Base-by-base conservation (phyloP, 2,797 vertebrate genomes). In the Lithobates pipiens region DNA sequence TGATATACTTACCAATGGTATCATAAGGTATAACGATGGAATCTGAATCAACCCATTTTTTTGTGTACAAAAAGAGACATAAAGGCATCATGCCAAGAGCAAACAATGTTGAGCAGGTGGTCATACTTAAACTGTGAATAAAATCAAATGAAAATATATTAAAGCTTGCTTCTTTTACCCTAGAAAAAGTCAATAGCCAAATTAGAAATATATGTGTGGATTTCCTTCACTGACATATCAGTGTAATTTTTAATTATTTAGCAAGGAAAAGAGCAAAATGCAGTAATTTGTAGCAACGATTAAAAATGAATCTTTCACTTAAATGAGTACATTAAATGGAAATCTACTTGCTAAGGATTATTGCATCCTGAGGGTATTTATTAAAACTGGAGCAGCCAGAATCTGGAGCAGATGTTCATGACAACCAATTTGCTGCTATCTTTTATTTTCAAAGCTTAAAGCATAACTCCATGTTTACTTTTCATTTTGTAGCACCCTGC, bases 71-170 rank as follows among this genome's bases (percentile, higher is more conserved):
- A 71, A 95, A 90, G 67, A 99, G 95, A 89, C 97, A 99, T 75
- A 99, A 95, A 0, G 98, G 98, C 98, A 99, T 99, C 98, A 99
- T 99, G 32, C 98, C 98, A 92, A 99, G 89, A 18, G 97, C 98
- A 88, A 99, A 54, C 82, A 99, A 88, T 0, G 98, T 98, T 67
- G 98, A 99, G 75, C 97, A 99, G n/a, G 96, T 94, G 6, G 98
- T 99, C 98, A 99, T 99, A 89, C 97, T 98, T 94, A 99, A 88
- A 67, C 98, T 99, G 93, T 44, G 90, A 91, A 86, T 84, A 87
- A 92, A 92, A 10, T 7, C 65, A 65, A 39, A 57, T 27, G 10
- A 39, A 27, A 23, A 42, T 50, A 13, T 50, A 13, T 75, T 75
- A 44, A 15, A 27, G 11, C 23, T 0, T 65, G n/a, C 7, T 8